Evolutionary conservation across 2,888 invertebrate genomes (phyloP), one percentile per base, ranked within the genome.

Genomic region (Torymus aiolomorphi): DNA sequence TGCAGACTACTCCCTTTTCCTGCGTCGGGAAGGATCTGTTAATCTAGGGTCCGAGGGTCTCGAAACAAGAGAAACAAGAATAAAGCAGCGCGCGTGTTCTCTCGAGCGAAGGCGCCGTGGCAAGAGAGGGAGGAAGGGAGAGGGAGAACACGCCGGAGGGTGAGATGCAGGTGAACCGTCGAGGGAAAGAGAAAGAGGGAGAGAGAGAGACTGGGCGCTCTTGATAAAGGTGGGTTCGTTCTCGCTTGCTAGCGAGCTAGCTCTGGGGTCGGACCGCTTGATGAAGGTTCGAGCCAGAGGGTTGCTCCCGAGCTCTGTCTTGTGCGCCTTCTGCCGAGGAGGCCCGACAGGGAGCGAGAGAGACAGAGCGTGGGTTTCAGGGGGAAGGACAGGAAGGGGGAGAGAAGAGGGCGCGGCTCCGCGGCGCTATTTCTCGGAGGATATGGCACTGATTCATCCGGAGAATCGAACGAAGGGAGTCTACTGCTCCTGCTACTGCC

Each of bases 201-300:
- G 74, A 61, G n/a, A 14, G 76, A 78, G 83, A 69, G 78, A 85
- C 87, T 85, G 86, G 86, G 87, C 86, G 87, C 87, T 87, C 87
- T 87, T 87, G 88, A 88, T 88, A 88, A 88, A 88, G 88, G 87
- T 89, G 88, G 88, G 88, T 89, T 89, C 85, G 82, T 82, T 59
- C 66, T 71, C 71, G 24, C 66, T 59, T 24, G 10, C 65, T 63
- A 49, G 18, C 11, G 72, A 69, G 75, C 80, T 72, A 31, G 54
- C n/a, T 31, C 72, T 51, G 66, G 67, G 80, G 71, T 69, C 86
- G 87, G 89, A 90, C 88, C 89, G 89, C 89, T 88, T 90, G 90
- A 90, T 90, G 89, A 90, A 90, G 90, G 90, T 89, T 90, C 89
- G 89, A 87, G 86, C 87, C 86, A 88, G 88, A 88, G 90, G 89